Evolutionary conservation across 2,888 invertebrate genomes (phyloP).

Genomic region (Neoascia interrupta): DNA sequence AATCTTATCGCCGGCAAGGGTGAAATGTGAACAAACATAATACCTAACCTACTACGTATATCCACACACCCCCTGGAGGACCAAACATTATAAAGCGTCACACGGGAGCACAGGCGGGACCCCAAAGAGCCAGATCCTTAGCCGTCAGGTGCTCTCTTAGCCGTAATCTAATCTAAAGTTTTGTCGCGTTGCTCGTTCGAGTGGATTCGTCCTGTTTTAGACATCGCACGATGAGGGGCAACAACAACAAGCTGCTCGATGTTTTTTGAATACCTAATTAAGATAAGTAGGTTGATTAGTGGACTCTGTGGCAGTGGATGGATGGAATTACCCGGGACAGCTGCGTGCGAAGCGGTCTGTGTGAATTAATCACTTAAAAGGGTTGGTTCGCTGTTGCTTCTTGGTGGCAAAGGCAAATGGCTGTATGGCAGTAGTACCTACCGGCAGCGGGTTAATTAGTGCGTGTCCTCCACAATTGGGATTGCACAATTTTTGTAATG

Average conservation of each 20-base stretch:
- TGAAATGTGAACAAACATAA: not conserved
- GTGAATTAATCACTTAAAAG: slow-evolving; percentile 68
- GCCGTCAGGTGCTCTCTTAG: slow-evolving; percentile 49
- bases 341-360: slow-evolving; percentile 53
- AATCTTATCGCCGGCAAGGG: slow-evolving; percentile 25
- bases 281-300: slow-evolving; percentile 70
- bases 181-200: slow-evolving; percentile 54
- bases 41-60: no score
- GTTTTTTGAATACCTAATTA: slow-evolving; percentile 69
- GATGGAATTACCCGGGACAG: slow-evolving; percentile 23
- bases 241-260: slow-evolving; percentile 56
- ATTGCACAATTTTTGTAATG: slow-evolving; percentile 67
- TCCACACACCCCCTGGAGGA: not conserved
- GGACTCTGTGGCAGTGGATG: slow-evolving; percentile 37
- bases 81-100: slow-evolving; percentile 4
- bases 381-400: slow-evolving; percentile 46
- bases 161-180: slow-evolving; percentile 65
- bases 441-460: slow-evolving; percentile 54
- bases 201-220: slow-evolving; percentile 10
- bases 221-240: not conserved
- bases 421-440: not conserved
- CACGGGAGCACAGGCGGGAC: slow-evolving; percentile 3
- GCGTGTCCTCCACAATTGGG: slow-evolving; percentile 61
- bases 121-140: slow-evolving; percentile 7
- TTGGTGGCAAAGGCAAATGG: not conserved